A percentile compares a stretch with the other conserved stretches of the same genome.
phyloP scores from a whole-genome alignment of 2,797 vertebrate genomes.

The Pseudotriccus pelzelni region DNA sequence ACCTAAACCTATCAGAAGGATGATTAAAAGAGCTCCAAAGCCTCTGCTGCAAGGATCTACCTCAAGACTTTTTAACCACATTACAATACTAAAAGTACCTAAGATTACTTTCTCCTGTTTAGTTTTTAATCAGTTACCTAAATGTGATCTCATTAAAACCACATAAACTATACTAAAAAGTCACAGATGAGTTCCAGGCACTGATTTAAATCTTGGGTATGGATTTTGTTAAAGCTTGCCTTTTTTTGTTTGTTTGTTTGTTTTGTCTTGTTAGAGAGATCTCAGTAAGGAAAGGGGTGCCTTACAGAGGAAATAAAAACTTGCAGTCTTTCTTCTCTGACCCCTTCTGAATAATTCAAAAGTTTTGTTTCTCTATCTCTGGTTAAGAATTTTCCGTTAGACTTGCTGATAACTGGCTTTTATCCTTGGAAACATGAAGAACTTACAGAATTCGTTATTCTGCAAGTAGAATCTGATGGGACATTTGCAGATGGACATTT shows the following conservation, averaged over 20 bases:
- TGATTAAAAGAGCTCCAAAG: neutral
- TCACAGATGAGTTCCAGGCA: neutral
- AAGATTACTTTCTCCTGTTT: neutral
- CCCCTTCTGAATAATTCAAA: neutral
- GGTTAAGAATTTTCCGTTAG: neutral
- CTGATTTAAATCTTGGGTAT: neutral
- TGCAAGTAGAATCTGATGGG: neutral
- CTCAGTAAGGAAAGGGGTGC: neutral
- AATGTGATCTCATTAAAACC: neutral
- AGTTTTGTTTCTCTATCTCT: neutral
- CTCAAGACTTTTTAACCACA: neutral
- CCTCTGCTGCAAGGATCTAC: neutral
- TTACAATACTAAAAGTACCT: neutral
- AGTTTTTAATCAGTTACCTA: neutral
- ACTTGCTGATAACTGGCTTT: neutral
- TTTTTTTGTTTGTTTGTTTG: neutral
- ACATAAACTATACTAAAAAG: neutral
- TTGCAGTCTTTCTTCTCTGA: neutral
- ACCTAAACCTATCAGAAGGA: neutral
- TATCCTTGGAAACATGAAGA: neutral
- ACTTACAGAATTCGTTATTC: neutral
- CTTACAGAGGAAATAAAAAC: neutral
- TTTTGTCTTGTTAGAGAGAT: neutral
- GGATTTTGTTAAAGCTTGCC: neutral
- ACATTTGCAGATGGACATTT: neutral